Evolutionary conservation across 2,113 vertebrate species (phyloP), one percentile per base, ranked within the genome.

Genomic region (Caranx melampygus): DNA sequence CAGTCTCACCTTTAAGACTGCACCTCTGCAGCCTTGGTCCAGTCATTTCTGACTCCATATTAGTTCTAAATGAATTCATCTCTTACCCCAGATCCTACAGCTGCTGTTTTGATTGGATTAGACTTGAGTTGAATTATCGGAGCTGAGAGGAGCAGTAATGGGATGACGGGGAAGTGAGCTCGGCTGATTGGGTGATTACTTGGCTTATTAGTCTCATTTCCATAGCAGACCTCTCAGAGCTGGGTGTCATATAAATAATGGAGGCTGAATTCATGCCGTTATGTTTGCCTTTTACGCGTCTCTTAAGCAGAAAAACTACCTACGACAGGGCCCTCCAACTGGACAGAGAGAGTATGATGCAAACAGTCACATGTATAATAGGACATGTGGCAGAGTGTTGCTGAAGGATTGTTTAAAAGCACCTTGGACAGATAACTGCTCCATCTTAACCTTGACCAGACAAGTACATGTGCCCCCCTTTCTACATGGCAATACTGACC

Each of bases 391-490:
- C 40, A 14, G 16, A 69, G 67, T 61, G 79, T 45, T 73, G 68
- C 65, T 82, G 49, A 57, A 60, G 57, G 21, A 58, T 20, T 75
- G 45, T 78, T 79, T 47, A 42, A 78, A 80, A 80, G 58, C 72
- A 83, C 72, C 72, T 74, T 62, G 58, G 40, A 68, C 61, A 83
- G 55, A 75, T 10, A 61, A 74, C 54, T 60, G 73, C 76, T 87
- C 85, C 44, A 62, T 83, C 62, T 85, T 91, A 89, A 92, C 86
- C 90, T 91, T 92, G 89, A 91, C 75, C 78, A 80, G 21, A 83
- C 26, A 42, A 42, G 6, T 37, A 21, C 20, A 49, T 61, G 61
- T 45, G 40, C 26, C 57, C 60, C 55, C 45, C 61, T 52, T 82
- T 81, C 58, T 75, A 54, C 76, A 52, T 82, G 80, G 45, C 62